phyloP scores from a whole-genome alignment of 2,797 vertebrate genomes.

The Poecilia wingei region DNA sequence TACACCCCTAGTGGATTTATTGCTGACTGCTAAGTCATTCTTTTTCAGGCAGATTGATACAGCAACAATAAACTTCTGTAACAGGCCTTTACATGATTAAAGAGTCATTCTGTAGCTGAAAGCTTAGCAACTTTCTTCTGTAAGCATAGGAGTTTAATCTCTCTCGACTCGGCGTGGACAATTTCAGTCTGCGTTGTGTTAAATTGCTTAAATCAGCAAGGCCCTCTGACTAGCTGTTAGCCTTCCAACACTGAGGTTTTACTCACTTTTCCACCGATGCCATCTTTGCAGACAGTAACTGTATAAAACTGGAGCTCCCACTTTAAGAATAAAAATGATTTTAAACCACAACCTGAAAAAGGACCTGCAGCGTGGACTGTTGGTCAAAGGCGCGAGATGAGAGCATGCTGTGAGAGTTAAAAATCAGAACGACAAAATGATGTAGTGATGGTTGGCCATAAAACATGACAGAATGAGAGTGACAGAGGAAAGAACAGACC shows the following conservation, averaged over 20 bases:
- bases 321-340: conserved; percentile 29
- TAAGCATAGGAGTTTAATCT: not conserved
- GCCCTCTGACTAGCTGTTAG: not conserved
- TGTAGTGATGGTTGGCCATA: conserved; percentile 30
- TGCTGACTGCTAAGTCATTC: not conserved
- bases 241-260: not conserved
- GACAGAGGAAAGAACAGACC: conserved; percentile 46
- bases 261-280: not conserved
- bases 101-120: too few relatives aligned
- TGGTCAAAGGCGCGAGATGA: conserved; percentile 5
- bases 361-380: too few relatives aligned
- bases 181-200: not conserved
- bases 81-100: not conserved
- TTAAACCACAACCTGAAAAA: not conserved
- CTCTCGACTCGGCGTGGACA: not conserved
- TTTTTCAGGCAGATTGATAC: not conserved
- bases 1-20: not conserved
- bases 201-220: not conserved
- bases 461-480: conserved; percentile 51
- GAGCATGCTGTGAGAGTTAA: conserved; percentile 13
- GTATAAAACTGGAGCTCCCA: not conserved
- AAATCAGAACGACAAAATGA: conserved; percentile 18
- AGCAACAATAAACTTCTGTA: not conserved
- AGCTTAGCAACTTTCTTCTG: not conserved
- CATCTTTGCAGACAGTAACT: not conserved